phyloP scores from a whole-genome alignment of 1,140 invertebrate genomes.

The Bradynema listronoti region DNA sequence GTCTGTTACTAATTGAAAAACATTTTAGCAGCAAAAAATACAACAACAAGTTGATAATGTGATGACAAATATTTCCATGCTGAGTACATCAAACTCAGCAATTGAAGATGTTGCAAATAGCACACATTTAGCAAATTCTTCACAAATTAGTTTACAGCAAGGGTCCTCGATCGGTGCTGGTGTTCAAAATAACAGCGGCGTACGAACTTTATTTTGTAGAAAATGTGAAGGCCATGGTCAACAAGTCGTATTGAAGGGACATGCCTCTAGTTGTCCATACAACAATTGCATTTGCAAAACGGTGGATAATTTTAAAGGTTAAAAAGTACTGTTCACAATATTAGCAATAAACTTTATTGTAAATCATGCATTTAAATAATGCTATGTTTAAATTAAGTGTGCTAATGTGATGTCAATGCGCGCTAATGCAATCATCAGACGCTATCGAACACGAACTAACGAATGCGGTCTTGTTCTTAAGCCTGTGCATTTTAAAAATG shows the following conservation, averaged over 20 bases:
- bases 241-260: constrained; percentile 51
- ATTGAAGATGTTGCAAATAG: no score
- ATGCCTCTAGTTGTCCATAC: constrained; percentile 52
- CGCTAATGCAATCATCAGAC: constrained; percentile 54
- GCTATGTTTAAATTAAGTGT: constrained; percentile 43
- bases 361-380: no score
- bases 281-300: constrained; percentile 56
- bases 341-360: no score
- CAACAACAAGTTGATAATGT: no score
- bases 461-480: constrained; percentile 56
- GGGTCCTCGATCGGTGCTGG: no score
- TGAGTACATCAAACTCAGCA: no score
- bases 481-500: constrained; percentile 57
- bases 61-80: no score
- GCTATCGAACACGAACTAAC: constrained; percentile 52
- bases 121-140: no score
- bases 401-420: constrained; percentile 57
- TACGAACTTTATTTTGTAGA: constrained; percentile 46
- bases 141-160: no score
- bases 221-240: constrained; percentile 56
- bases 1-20: no score
- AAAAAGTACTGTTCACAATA: neutral
- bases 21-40: no score
- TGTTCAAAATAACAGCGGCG: no score
- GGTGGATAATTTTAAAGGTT: constrained; percentile 16